A percentile compares a stretch with the other conserved stretches of the same genome.
These are phyloP conservation scores for Trichechus manatus DNA, from an alignment of 2,113 vertebrate species.

Conservation along the genomic window DNA sequence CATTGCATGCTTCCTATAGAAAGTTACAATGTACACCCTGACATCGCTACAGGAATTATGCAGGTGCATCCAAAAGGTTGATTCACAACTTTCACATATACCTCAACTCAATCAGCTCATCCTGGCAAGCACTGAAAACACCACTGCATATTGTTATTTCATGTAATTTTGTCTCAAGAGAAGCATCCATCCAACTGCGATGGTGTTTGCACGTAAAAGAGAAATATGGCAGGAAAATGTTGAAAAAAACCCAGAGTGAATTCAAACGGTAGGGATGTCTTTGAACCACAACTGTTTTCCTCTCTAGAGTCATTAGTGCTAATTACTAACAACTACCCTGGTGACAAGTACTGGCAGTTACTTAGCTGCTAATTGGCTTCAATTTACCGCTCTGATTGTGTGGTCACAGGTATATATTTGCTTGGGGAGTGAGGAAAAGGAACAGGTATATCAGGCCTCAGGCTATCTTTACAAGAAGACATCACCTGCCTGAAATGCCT, in stretches of 20 bases:
- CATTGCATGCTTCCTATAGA: neutral
- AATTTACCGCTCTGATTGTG: conserved; percentile 80
- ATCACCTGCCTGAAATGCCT: neutral
- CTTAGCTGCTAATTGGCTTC: conserved; percentile 81
- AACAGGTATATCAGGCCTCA: neutral
- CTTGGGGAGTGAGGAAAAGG: conserved; percentile 42
- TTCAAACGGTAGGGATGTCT: conserved; percentile 66
- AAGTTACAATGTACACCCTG: neutral
- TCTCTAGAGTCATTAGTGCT: conserved; percentile 84
- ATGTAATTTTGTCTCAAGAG: neutral
- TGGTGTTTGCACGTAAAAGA: neutral
- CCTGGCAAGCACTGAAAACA: neutral
- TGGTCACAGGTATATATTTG: conserved; percentile 77
- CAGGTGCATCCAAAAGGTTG: neutral
- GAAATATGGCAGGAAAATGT: conserved; percentile 36
- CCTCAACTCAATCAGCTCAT: neutral
- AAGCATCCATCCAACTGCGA: neutral
- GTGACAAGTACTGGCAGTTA: conserved; percentile 82
- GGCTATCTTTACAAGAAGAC: neutral
- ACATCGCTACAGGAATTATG: neutral
- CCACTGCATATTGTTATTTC: rapidly evolving
- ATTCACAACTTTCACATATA: neutral
- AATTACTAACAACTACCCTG: conserved; percentile 86
- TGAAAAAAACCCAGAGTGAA: neutral
- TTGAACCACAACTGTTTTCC: conserved; percentile 82